Percentiles rank a stretch among this genome's conserved stretches.
These are phyloP conservation scores for Nipponia nippon DNA, from an alignment of 2,113 vertebrate species.

Conservation along the genomic window DNA sequence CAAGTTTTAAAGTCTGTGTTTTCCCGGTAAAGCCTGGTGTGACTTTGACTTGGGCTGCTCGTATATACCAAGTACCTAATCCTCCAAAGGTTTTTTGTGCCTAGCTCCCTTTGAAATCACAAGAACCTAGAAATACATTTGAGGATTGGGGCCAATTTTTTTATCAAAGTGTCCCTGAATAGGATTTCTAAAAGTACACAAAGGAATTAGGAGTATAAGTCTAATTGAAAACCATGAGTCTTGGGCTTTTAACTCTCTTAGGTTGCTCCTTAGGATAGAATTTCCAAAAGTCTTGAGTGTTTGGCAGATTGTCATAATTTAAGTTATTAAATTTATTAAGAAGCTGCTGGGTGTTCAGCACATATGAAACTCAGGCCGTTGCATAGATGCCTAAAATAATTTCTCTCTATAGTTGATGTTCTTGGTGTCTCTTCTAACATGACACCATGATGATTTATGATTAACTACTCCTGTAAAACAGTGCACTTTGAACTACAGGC, in stretches of 20 bases:
- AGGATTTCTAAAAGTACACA: slow-evolving; percentile 14
- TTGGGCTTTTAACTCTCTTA: not conserved
- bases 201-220: not conserved
- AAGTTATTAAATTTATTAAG: not conserved
- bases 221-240: not conserved
- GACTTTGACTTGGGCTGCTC: not conserved
- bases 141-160: not conserved
- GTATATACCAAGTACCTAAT: slow-evolving; percentile 2
- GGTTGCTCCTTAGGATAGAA: not conserved
- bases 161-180: not conserved
- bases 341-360: not conserved
- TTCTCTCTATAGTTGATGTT: not conserved
- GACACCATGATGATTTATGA: not conserved
- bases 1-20: slow-evolving; percentile 29
- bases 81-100: not conserved
- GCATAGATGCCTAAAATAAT: not conserved
- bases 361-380: not conserved
- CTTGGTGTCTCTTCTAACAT: not conserved
- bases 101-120: slow-evolving; percentile 29
- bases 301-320: not conserved
- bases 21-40: slow-evolving; percentile 32
- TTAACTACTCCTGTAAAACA: not conserved
- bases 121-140: slow-evolving; percentile 21
- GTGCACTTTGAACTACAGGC: not conserved
- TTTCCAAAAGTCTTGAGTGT: not conserved